Conservation (phyloP, 2,888 invertebrate species). For the Agrotis clavis region DNA sequence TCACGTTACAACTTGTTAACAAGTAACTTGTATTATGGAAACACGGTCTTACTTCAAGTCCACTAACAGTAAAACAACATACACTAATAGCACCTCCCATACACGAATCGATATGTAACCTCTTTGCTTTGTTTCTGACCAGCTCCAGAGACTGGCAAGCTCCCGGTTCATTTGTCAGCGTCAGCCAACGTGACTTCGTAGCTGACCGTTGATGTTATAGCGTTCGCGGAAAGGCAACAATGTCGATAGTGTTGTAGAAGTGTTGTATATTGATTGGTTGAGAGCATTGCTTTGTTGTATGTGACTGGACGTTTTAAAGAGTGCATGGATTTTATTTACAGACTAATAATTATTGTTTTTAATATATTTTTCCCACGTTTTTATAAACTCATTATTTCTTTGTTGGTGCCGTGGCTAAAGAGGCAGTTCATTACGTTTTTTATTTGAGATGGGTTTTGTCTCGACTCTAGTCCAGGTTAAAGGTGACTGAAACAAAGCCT, state of each 20-base stretch:
- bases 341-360: no score
- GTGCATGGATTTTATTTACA: no score
- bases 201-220: conserved; percentile 27
- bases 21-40: no score
- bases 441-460: no score
- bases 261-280: neutral
- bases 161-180: conserved; percentile 67
- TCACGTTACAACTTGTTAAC: no score
- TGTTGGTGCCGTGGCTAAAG: no score
- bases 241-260: neutral
- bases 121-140: conserved; percentile 43
- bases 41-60: neutral
- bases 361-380: no score
- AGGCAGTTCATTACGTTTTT: no score
- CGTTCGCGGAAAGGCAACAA: conserved; percentile 13
- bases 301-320: neutral
- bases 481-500: no score
- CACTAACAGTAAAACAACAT: neutral
- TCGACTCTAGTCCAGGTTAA: no score
- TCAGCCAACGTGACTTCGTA: conserved; percentile 54
- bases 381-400: no score
- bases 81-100: neutral
- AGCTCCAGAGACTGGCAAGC: conserved; percentile 31
- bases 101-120: conserved; percentile 24
- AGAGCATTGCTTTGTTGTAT: neutral